Conservation (phyloP, 2,888 invertebrate species). For the Dryobotodes eremita region DNA sequence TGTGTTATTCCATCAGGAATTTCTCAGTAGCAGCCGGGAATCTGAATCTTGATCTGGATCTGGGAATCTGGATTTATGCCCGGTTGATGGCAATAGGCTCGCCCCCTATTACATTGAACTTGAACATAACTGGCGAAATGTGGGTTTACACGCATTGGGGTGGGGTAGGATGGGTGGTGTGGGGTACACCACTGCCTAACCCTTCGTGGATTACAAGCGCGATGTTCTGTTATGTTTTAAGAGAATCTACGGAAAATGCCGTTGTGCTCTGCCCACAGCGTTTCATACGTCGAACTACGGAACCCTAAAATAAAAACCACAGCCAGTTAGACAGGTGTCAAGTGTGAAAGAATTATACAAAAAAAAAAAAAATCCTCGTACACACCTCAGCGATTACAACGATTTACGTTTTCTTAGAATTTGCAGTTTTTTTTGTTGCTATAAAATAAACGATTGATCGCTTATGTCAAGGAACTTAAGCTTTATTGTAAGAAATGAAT, state of each 20-base stretch:
- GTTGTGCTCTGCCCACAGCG: neutral
- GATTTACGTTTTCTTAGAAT: constrained; percentile 43
- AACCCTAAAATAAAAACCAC: constrained; percentile 43
- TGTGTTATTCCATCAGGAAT: too few relatives aligned
- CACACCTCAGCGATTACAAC: constrained; percentile 39
- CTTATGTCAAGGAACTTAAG: constrained; percentile 17
- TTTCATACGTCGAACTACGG: neutral
- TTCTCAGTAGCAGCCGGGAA: too few relatives aligned
- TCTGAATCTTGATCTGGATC: too few relatives aligned
- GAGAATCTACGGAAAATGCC: neutral
- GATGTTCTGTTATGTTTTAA: neutral
- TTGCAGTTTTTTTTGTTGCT: constrained; percentile 12
- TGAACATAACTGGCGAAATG: too few relatives aligned
- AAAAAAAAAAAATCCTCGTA: constrained; percentile 36
- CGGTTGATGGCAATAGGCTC: too few relatives aligned
- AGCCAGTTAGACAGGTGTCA: constrained; percentile 64
- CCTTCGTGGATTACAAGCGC: too few relatives aligned
- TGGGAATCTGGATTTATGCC: too few relatives aligned
- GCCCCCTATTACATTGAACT: too few relatives aligned
- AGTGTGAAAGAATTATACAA: constrained; percentile 47
- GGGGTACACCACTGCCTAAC: too few relatives aligned
- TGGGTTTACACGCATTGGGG: too few relatives aligned
- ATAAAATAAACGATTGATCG: constrained; percentile 32
- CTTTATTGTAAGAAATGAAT: constrained; percentile 7
- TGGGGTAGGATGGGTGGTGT: too few relatives aligned